Percentiles rank a stretch among this genome's conserved stretches.
Conservation (phyloP, 2,113 vertebrate genomes). For the Festucalex cinctus region DNA sequence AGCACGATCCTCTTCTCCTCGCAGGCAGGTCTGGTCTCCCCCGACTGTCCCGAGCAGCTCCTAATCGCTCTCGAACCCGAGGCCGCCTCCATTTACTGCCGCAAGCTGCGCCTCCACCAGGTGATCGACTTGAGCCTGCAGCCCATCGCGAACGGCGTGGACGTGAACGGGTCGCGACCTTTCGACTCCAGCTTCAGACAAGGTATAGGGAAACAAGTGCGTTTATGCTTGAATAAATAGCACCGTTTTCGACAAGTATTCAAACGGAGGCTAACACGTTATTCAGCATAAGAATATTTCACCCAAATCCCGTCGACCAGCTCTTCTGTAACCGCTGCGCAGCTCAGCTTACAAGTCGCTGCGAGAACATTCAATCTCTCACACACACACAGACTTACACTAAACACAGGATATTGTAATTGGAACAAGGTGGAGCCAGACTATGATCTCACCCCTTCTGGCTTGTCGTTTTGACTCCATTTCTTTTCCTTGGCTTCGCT, state of each 20-base stretch:
- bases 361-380: constrained; percentile 22
- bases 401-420: constrained; percentile 68
- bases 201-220: constrained; percentile 71
- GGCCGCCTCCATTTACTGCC: constrained; percentile 92
- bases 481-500: constrained; percentile 22
- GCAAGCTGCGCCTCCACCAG: constrained; percentile 91
- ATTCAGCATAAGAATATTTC: constrained; percentile 37
- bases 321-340: constrained; percentile 2
- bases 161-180: constrained; percentile 63
- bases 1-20: neutral
- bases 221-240: neutral
- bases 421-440: constrained; percentile 73
- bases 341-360: constrained; percentile 42
- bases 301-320: constrained; percentile 16
- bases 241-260: neutral
- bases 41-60: constrained; percentile 83
- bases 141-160: constrained; percentile 67
- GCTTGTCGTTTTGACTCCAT: constrained; percentile 45
- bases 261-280: constrained; percentile 28
- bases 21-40: constrained; percentile 85
- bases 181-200: constrained; percentile 91
- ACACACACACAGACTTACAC: constrained; percentile 30
- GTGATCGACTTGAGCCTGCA: constrained; percentile 85
- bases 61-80: constrained; percentile 93
- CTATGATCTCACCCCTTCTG: constrained; percentile 70